phyloP scores from a whole-genome alignment of 2,113 vertebrate genomes.

The Phyllostomus hastatus region DNA sequence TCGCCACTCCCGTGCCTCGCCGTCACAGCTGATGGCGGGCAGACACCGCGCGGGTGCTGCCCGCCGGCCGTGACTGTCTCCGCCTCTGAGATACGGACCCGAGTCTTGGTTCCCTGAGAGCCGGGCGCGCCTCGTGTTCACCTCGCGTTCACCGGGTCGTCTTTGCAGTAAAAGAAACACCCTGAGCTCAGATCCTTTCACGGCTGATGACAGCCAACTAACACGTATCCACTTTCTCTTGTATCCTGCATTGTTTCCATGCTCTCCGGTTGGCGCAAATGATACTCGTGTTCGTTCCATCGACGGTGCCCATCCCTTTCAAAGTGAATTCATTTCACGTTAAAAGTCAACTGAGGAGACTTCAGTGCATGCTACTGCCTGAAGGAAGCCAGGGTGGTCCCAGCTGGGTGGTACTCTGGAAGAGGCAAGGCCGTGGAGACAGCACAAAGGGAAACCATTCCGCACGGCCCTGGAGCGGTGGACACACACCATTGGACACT shows the following conservation, averaged over 20 bases:
- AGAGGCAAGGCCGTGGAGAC: background rate
- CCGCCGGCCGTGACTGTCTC: too few relatives aligned
- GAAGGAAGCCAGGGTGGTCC: background rate
- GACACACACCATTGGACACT: fast-evolving
- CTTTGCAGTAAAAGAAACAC: background rate
- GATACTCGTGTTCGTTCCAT: background rate
- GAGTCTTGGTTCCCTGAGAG: fast-evolving
- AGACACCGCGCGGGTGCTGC: too few relatives aligned
- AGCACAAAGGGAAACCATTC: background rate
- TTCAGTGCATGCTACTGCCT: background rate
- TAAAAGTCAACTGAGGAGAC: background rate
- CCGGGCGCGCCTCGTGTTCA: fast-evolving
- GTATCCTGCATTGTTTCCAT: background rate
- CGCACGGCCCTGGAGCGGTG: too few relatives aligned
- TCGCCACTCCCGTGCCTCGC: fast-evolving
- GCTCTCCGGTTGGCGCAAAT: background rate
- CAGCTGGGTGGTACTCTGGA: too few relatives aligned
- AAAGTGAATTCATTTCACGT: background rate
- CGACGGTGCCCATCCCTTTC: background rate
- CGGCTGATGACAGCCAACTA: background rate
- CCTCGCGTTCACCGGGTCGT: background rate
- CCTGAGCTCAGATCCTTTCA: background rate
- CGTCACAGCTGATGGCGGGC: background rate
- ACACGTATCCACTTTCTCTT: background rate
- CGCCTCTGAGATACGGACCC: too few relatives aligned